These are phyloP conservation scores for Drosophila mojavensis DNA, from an alignment of 1,140 invertebrate species.

Conservation along the genomic window DNA sequence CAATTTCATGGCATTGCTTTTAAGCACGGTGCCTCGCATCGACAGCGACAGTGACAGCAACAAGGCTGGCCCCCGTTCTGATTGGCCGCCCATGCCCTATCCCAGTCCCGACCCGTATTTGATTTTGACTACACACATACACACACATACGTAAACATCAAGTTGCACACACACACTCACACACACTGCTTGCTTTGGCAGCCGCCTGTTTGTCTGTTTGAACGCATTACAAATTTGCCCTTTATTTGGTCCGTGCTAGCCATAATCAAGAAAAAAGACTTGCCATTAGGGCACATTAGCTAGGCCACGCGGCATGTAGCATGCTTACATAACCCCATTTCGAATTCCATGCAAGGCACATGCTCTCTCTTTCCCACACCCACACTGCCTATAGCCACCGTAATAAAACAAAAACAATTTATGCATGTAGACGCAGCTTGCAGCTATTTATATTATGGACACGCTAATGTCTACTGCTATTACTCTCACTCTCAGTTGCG, in stretches of 20 bases:
- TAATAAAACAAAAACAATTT: not conserved
- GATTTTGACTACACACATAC: conserved; percentile 36
- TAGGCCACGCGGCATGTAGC: not conserved
- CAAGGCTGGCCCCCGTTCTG: conserved; percentile 43
- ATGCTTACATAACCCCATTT: not conserved
- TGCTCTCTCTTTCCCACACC: not conserved
- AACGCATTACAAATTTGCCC: conserved; percentile 46
- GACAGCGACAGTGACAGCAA: conserved; percentile 64
- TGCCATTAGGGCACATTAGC: conserved; percentile 25
- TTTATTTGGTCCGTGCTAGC: conserved; percentile 45
- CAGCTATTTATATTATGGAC: conserved; percentile 14
- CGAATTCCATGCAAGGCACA: not conserved
- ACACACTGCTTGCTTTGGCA: conserved; percentile 1
- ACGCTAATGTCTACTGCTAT: not conserved
- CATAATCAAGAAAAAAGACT: conserved; percentile 42
- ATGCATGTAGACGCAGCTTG: conserved; percentile 5
- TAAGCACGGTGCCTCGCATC: conserved; percentile 50
- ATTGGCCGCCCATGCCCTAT: conserved; percentile 38
- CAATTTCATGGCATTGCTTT: conserved; percentile 74
- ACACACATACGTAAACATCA: not conserved
- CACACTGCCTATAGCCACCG: not conserved
- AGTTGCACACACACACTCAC: not conserved
- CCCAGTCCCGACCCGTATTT: conserved; percentile 22
- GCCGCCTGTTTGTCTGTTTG: conserved; percentile 40
- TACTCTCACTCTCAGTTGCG: not conserved